Evolutionary conservation across 1,140 invertebrate species (phyloP), one percentile per base, ranked within the genome.

Genomic region (Maniola jurtina): DNA sequence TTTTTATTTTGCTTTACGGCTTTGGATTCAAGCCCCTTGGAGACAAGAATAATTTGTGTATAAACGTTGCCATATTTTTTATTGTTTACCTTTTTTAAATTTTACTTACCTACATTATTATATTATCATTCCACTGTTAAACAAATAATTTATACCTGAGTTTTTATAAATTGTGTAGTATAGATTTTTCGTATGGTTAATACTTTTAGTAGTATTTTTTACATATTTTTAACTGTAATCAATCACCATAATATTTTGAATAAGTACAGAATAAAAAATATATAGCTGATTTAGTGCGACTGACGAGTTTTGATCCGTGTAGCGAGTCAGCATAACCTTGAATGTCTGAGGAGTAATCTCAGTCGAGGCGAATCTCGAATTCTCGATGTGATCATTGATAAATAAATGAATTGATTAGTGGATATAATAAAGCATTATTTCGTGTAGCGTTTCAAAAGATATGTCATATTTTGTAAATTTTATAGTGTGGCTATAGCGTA

Each of bases 401-500:
- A 82, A 81, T 75, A 85, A 83, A 88, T 79, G 88, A 90, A 90
- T 90, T 88, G 88, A 90, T 86, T 89, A 90, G 83, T 81, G 75
- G 74, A 80, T 84, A 83, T 86, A 81, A 70, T 75, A 80, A 86
- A 80, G 69, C 80, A 84, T 86, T 85, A 85, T 88, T 87, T 88
- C 83, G 77, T 85, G 86, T 90, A 88, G 86, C 80, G 75, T 88
- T 83, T 87, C 86, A 84, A 86, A 87, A 89, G 81, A 88, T 87
- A 90, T 87, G 88, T 90, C 88, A 90, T 90, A 90, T 90, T 90
- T 90, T 90, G 88, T 90, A 90, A 88, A 90, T 90, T 90, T 89
- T 90, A 89, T 90, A 90, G 86, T 86, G 82, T 89, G 79, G 88
- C 88, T 90, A 88, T 87, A 90, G 85, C 84, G 72, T 78, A 77